Percentiles rank a stretch among this genome's conserved stretches.
These are phyloP conservation scores for Saxidomus purpurata DNA, from an alignment of 1,140 invertebrate genomes.

Conservation along the genomic window DNA sequence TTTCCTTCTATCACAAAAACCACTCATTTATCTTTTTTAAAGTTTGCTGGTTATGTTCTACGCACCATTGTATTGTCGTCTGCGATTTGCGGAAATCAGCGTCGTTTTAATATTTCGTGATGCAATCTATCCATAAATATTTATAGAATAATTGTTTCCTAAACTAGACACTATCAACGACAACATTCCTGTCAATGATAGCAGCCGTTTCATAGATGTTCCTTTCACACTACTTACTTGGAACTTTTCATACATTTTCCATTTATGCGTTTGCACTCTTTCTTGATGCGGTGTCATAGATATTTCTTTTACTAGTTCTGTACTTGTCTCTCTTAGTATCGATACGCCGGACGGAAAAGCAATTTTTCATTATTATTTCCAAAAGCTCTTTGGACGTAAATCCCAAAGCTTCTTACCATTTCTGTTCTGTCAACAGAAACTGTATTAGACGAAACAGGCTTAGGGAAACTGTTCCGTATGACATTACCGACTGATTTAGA, in stretches of 20 bases:
- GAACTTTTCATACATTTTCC: too few relatives aligned
- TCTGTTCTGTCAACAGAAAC: not conserved
- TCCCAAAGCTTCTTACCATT: constrained; percentile 16
- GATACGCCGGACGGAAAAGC: not conserved
- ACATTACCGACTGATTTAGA: not conserved
- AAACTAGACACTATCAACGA: not conserved
- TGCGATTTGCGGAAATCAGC: too few relatives aligned
- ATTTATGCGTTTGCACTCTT: too few relatives aligned
- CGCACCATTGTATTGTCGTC: too few relatives aligned
- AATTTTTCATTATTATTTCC: not conserved
- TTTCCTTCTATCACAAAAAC: not conserved
- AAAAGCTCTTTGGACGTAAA: not conserved
- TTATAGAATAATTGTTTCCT: not conserved
- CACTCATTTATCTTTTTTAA: not conserved
- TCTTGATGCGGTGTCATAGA: too few relatives aligned
- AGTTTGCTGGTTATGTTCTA: too few relatives aligned
- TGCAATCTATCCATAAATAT: not conserved
- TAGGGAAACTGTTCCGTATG: not conserved
- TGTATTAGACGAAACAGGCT: not conserved
- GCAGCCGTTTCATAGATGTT: not conserved
- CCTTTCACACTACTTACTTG: not conserved
- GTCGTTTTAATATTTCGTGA: too few relatives aligned
- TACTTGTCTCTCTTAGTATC: not conserved
- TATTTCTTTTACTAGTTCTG: too few relatives aligned
- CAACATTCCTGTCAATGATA: not conserved